Evolutionary conservation across 2,888 invertebrate species (phyloP).

Genomic region (Odontomyia ornata): DNA sequence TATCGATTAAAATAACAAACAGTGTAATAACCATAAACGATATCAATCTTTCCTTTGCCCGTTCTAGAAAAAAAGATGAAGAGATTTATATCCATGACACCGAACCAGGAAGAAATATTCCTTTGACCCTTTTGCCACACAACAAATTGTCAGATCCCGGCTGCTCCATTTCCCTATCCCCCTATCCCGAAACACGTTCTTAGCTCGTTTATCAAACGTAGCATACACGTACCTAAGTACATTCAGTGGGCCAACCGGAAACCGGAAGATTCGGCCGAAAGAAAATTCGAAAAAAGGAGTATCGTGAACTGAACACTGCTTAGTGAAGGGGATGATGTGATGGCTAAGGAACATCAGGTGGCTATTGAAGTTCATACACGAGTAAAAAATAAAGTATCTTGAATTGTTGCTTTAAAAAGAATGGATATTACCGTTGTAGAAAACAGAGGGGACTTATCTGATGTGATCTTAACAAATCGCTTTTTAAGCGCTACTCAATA

Average conservation of each 20-base stretch:
- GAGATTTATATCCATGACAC: conserved; percentile 42
- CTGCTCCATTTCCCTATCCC: not conserved
- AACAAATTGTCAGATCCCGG: conserved; percentile 33
- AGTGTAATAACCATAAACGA: not conserved
- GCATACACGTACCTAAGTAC: conserved; percentile 23
- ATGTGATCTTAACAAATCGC: conserved; percentile 46
- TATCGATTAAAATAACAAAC: too few relatives aligned
- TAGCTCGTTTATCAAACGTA: conserved; percentile 42
- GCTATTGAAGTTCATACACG: conserved; percentile 14
- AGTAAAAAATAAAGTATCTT: not conserved
- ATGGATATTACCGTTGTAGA: too few relatives aligned
- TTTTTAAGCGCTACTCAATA: conserved; percentile 43
- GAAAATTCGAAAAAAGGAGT: conserved; percentile 21
- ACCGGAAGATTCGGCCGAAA: conserved; percentile 37
- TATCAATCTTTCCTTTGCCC: not conserved
- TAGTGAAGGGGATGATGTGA: not conserved
- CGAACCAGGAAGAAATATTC: conserved; percentile 32
- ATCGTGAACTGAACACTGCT: not conserved
- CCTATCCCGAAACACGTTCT: not conserved
- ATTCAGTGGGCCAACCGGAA: conserved; percentile 26
- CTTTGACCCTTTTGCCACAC: conserved; percentile 37
- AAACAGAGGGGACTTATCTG: conserved; percentile 28
- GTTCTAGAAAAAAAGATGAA: not conserved
- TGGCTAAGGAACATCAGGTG: conserved; percentile 40
- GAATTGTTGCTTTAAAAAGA: conserved; percentile 13